These are phyloP conservation scores for Drepana arcuata DNA, from an alignment of 1,140 invertebrate genomes.

Conservation along the genomic window DNA sequence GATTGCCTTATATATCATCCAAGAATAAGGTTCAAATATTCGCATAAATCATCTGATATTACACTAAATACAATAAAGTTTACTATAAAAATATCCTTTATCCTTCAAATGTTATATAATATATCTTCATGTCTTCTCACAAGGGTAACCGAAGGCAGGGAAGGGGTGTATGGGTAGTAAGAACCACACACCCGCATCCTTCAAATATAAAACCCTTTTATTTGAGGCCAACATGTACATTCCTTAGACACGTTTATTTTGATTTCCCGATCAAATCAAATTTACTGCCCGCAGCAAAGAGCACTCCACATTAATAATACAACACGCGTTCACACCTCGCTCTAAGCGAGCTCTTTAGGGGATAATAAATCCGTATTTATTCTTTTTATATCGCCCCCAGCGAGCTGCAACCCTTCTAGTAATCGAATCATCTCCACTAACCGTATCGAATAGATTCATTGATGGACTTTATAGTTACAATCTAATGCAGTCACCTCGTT, in stretches of 20 bases:
- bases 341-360: constrained; percentile 64
- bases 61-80: no score
- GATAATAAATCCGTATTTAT: constrained; percentile 71
- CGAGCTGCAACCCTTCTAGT: constrained; percentile 34
- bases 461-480: background rate
- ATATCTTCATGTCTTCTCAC: no score
- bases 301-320: constrained; percentile 58
- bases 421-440: constrained; percentile 57
- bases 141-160: no score
- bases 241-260: constrained; percentile 49
- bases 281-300: constrained; percentile 52
- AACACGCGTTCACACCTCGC: constrained; percentile 58
- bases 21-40: no score
- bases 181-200: no score
- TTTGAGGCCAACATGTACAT: no score
- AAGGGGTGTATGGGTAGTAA: no score
- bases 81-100: no score
- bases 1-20: no score
- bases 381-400: constrained; percentile 57
- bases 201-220: no score
- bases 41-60: no score
- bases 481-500: background rate
- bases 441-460: constrained; percentile 57
- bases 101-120: no score
- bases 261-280: constrained; percentile 57